Percentiles rank a stretch among this genome's conserved stretches.
phyloP scores from a whole-genome alignment of 23 tunicate species.

The Trididemnum clinides region DNA sequence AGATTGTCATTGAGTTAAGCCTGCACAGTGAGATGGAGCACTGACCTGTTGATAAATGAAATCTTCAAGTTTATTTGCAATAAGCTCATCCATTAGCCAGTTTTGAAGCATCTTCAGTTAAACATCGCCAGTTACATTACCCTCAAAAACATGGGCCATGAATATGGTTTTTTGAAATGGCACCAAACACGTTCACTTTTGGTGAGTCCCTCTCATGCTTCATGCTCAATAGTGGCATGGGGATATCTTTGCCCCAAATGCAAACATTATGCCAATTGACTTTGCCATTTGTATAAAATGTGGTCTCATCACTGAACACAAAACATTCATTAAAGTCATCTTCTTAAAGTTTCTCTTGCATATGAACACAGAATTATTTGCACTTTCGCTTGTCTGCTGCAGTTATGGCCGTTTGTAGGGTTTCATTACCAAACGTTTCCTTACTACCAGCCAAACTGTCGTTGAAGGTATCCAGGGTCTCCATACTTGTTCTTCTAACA shows the following conservation, averaged over 20 bases:
- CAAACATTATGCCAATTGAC: slow-evolving; percentile 26
- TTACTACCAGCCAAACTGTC: slow-evolving; percentile 11
- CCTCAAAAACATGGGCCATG: slow-evolving; percentile 28
- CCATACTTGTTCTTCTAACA: slow-evolving; percentile 27
- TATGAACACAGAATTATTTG: neutral
- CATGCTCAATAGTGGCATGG: too few relatives aligned
- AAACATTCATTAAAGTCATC: slow-evolving; percentile 13
- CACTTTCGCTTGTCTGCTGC: slow-evolving; percentile 29
- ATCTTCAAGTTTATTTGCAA: slow-evolving; percentile 21
- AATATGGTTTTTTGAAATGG: slow-evolving; percentile 31
- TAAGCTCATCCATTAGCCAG: slow-evolving; percentile 22
- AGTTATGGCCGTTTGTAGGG: slow-evolving; percentile 23
- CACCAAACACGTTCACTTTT: slow-evolving; percentile 41
- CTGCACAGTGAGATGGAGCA: slow-evolving; percentile 40
- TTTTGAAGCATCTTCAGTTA: slow-evolving; percentile 19
- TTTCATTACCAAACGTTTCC: slow-evolving; percentile 31
- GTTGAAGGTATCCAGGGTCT: slow-evolving; percentile 1
- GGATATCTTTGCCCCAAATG: slow-evolving; percentile 17
- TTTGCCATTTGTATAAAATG: slow-evolving; percentile 28
- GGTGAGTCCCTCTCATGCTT: slow-evolving; percentile 22
- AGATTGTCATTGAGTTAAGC: slow-evolving; percentile 30
- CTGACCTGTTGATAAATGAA: slow-evolving; percentile 20
- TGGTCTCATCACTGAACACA: slow-evolving; percentile 37
- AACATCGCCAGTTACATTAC: slow-evolving; percentile 20
- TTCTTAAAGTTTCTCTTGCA: slow-evolving; percentile 31